A percentile compares a stretch with the other conserved stretches of the same genome.
These are phyloP conservation scores for Falcaria lacertinaria DNA, from an alignment of 2,888 invertebrate species.

Conservation along the genomic window DNA sequence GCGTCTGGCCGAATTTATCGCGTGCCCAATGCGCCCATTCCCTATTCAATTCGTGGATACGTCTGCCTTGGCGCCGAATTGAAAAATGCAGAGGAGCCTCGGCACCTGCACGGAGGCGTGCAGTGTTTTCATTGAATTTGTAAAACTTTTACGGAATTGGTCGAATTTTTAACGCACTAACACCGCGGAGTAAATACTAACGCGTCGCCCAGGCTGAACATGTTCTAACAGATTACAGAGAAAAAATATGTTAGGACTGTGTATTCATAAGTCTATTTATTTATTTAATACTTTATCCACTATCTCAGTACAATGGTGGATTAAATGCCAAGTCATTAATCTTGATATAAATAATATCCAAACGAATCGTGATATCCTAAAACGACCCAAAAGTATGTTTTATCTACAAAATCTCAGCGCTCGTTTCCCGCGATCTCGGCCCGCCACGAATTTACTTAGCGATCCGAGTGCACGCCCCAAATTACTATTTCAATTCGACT, in stretches of 20 bases:
- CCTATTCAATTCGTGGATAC: slow-evolving; percentile 69
- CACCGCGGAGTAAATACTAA: no score
- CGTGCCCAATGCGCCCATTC: slow-evolving; percentile 70
- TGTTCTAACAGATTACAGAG: no score
- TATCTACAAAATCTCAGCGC: slow-evolving; percentile 12
- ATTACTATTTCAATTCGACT: slow-evolving; percentile 63
- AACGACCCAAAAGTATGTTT: slow-evolving; percentile 11
- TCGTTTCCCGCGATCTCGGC: slow-evolving; percentile 19
- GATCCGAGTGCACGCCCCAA: slow-evolving; percentile 50
- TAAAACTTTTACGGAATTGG: no score
- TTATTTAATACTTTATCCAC: no score
- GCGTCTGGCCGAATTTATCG: slow-evolving; percentile 73
- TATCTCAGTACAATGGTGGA: no score
- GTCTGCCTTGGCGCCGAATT: slow-evolving; percentile 55
- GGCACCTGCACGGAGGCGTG: slow-evolving; percentile 8
- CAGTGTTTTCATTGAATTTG: no score
- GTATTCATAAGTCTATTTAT: no score
- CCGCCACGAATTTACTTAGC: slow-evolving; percentile 49
- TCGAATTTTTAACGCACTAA: no score
- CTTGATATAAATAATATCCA: not conserved
- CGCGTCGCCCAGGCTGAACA: no score
- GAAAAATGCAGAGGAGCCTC: slow-evolving; percentile 37
- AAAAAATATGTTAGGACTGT: no score
- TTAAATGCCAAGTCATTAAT: no score
- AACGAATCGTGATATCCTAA: not conserved